Conservation (phyloP, 1,140 invertebrate genomes). For the Diabrotica undecimpunctata region DNA sequence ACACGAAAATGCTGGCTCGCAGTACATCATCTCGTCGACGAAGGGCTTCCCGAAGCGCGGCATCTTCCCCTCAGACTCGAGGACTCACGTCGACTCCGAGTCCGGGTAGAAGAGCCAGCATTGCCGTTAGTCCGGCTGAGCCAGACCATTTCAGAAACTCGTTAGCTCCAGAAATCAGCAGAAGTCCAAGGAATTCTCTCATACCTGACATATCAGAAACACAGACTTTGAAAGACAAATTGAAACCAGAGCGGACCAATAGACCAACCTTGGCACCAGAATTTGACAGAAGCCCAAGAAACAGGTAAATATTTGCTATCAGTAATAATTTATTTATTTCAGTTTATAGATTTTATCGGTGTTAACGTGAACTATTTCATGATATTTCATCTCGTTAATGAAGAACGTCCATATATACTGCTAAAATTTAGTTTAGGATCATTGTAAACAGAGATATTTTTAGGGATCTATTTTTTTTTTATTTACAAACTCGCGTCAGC, state of each 20-base stretch:
- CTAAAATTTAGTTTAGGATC: no score
- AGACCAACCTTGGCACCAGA: conserved; percentile 49
- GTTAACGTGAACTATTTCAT: no score
- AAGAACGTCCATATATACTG: no score
- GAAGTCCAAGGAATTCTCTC: conserved; percentile 60
- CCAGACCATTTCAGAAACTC: conserved; percentile 44
- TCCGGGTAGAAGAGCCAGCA: conserved; percentile 47
- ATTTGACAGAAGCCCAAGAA: conserved; percentile 56
- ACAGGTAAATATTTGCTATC: conserved; percentile 43
- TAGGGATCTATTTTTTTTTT: no score
- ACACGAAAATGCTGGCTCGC: conserved; percentile 56
- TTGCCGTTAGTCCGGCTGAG: conserved; percentile 50
- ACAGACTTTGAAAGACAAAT: conserved; percentile 10
- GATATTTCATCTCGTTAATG: no score
- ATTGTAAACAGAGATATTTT: no score
- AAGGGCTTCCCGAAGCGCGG: conserved; percentile 60
- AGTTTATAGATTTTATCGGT: no score
- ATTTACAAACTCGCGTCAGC: no score
- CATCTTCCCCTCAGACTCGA: conserved; percentile 58
- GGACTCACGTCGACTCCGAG: conserved; percentile 48
- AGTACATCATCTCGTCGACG: conserved; percentile 64
- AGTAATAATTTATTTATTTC: no score
- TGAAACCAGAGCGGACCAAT: conserved; percentile 6
- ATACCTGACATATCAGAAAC: conserved; percentile 51
- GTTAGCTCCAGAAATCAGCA: conserved; percentile 54